Evolutionary conservation across 1,140 invertebrate species (phyloP).

Genomic region (Orius laevigatus): DNA sequence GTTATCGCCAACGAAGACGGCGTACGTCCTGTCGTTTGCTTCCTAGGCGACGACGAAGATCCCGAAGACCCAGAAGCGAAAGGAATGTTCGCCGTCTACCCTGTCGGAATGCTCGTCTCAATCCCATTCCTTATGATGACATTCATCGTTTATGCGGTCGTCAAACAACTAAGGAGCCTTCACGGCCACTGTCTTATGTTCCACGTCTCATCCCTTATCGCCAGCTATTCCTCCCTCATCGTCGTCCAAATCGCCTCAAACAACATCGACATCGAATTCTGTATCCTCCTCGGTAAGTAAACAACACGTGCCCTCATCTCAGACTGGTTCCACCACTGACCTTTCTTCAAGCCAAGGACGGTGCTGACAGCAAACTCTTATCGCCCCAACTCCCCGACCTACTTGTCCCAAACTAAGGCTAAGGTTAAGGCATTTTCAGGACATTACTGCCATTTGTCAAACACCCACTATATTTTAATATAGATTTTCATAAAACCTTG

Average conservation of each 20-base stretch:
- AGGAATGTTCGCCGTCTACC: conserved; percentile 19
- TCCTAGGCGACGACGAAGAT: conserved; percentile 12
- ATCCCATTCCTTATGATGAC: conserved; percentile 52
- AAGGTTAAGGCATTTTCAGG: no score
- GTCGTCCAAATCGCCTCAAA: conserved; percentile 30
- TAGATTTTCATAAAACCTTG: no score
- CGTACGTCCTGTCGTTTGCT: conserved; percentile 24
- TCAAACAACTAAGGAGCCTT: conserved; percentile 50
- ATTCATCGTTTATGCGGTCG: conserved; percentile 49
- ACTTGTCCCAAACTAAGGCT: no score
- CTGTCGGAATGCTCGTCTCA: conserved; percentile 43
- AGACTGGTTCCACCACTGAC: no score
- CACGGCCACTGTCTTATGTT: conserved; percentile 57
- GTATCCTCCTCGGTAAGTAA: conserved; percentile 33
- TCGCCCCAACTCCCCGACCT: no score
- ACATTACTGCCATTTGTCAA: no score
- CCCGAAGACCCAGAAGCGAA: neutral
- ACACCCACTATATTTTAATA: no score
- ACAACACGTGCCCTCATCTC: no score
- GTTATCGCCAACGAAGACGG: conserved; percentile 6
- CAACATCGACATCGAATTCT: conserved; percentile 27
- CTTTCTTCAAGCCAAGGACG: no score
- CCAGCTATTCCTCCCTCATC: conserved; percentile 29
- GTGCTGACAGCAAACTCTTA: no score
- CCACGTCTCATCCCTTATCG: conserved; percentile 31